Conservation (phyloP, 2,797 vertebrate genomes). For the Taenioides sp. region DNA sequence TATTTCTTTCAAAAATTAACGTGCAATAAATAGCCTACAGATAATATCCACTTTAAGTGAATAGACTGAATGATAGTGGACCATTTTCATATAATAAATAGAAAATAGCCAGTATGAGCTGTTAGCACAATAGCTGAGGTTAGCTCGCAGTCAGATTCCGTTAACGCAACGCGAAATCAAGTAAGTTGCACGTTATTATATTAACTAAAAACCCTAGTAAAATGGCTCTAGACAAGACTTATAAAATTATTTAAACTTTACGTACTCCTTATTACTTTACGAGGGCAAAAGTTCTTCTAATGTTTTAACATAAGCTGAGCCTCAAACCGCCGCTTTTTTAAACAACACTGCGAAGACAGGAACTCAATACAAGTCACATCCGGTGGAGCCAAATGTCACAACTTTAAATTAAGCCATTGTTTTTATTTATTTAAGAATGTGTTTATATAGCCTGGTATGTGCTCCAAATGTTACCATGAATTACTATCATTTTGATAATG, state of each 20-base stretch:
- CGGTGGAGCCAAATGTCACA: slow-evolving; percentile 7
- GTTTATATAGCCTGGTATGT: no score
- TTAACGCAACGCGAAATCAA: not conserved
- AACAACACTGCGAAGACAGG: slow-evolving; percentile 44
- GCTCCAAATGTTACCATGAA: no score
- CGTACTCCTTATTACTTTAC: not conserved
- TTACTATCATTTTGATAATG: no score
- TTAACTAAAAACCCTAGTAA: not conserved
- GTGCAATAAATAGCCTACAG: not conserved
- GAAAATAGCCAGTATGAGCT: not conserved
- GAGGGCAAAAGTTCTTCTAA: no score
- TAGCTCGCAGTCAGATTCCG: slow-evolving; percentile 14
- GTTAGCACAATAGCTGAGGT: slow-evolving; percentile 8
- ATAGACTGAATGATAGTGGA: not conserved
- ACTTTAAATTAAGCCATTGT: not conserved
- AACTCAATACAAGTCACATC: slow-evolving; percentile 34
- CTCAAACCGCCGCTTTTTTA: slow-evolving; percentile 66
- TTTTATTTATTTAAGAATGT: not conserved
- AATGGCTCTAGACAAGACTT: not conserved
- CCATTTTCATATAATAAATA: no score
- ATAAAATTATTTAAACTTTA: not conserved
- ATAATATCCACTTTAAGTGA: not conserved
- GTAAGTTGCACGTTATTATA: not conserved
- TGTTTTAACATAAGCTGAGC: not conserved
- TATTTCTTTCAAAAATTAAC: not conserved